These are phyloP conservation scores for Eupithecia vulgata DNA, from an alignment of 2,888 invertebrate genomes.

Conservation along the genomic window DNA sequence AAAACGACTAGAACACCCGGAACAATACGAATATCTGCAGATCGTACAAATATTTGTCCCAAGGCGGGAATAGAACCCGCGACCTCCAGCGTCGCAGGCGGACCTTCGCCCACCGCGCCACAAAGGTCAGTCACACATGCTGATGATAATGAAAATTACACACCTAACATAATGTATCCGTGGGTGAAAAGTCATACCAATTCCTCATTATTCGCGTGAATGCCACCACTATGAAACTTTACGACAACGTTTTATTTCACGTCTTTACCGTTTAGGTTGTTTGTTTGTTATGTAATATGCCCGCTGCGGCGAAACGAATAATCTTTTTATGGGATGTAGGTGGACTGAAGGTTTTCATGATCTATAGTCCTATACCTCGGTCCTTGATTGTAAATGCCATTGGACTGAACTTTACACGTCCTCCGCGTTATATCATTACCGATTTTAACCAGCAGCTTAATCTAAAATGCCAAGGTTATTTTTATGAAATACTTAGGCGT, in stretches of 20 bases:
- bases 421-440: constrained; percentile 24
- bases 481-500: constrained; percentile 10
- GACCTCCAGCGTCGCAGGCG: too few species aligned
- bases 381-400: constrained; percentile 51
- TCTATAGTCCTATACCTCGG: constrained; percentile 29
- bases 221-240: constrained; percentile 40
- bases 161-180: too few species aligned
- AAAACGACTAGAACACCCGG: too few species aligned
- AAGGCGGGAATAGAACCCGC: too few species aligned
- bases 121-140: too few species aligned
- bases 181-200: neutral
- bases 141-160: too few species aligned
- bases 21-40: too few species aligned
- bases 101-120: too few species aligned
- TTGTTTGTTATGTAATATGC: constrained; percentile 37
- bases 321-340: constrained; percentile 51
- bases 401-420: constrained; percentile 37
- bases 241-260: constrained; percentile 41
- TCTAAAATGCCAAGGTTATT: constrained; percentile 25
- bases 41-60: too few species aligned
- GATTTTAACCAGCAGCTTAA: constrained; percentile 12
- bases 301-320: constrained; percentile 45
- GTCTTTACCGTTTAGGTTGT: constrained; percentile 36
- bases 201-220: neutral
- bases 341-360: constrained; percentile 31